phyloP scores from a whole-genome alignment of 2,888 invertebrate species.

The Agrilus biguttatus region DNA sequence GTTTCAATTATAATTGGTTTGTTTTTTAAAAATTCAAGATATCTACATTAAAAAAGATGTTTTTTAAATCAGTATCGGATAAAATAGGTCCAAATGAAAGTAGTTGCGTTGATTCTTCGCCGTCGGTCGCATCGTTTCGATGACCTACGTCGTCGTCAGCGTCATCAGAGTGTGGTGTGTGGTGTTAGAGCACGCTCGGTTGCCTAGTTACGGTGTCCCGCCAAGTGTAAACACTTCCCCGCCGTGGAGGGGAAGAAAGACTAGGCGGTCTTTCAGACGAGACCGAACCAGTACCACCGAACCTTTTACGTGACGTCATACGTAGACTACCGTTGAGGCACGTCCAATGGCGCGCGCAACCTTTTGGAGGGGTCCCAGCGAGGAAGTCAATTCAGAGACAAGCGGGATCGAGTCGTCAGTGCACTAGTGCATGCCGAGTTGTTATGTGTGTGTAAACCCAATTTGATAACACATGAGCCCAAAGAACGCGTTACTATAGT shows the following conservation, averaged over 20 bases:
- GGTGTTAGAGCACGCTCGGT: constrained; percentile 26
- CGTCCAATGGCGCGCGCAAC: constrained; percentile 31
- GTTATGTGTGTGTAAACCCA: constrained; percentile 32
- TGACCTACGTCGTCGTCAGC: constrained; percentile 11
- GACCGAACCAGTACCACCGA: constrained; percentile 21
- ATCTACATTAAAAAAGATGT: too few species aligned
- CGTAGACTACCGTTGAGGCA: constrained; percentile 21
- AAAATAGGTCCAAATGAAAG: too few species aligned
- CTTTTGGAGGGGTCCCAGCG: constrained; percentile 21
- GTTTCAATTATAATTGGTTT: too few species aligned
- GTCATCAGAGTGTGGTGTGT: constrained; percentile 12
- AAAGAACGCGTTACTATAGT: constrained; percentile 14
- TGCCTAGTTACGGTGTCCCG: constrained; percentile 33
- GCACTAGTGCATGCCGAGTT: constrained; percentile 45
- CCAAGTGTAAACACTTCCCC: constrained; percentile 34
- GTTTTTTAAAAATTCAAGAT: too few species aligned
- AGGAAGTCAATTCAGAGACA: constrained; percentile 24
- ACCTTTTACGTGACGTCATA: constrained; percentile 24
- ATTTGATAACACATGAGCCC: constrained; percentile 45
- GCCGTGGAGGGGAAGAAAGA: constrained; percentile 21
- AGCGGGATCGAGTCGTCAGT: constrained; percentile 30
- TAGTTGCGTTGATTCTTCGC: too few species aligned
- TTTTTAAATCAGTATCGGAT: too few species aligned
- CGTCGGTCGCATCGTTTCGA: constrained; percentile 5
- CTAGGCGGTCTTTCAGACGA: constrained; percentile 18